A percentile compares a stretch with the other conserved stretches of the same genome.
Conservation (phyloP, 2,113 vertebrate genomes). For the Archilochus colubris region DNA sequence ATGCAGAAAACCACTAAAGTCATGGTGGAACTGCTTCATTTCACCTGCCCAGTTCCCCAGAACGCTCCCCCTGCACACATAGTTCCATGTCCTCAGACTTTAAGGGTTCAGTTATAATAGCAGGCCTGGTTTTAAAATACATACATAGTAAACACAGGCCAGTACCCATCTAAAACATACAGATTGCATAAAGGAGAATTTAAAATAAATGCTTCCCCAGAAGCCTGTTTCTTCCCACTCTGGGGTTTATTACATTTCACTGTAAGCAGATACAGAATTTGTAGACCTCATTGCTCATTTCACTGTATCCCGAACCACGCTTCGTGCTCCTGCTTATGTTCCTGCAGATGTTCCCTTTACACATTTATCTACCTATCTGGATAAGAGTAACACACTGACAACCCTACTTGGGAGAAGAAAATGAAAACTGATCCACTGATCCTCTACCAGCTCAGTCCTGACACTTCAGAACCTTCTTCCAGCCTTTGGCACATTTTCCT, state of each 20-base stretch:
- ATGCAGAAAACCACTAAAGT: not conserved
- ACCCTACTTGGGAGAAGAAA: not conserved
- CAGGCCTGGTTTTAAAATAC: not conserved
- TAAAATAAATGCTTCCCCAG: not conserved
- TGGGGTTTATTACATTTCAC: not conserved
- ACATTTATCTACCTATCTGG: not conserved
- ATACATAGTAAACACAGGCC: not conserved
- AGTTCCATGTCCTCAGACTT: not conserved
- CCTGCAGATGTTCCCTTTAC: not conserved
- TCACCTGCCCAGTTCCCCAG: not conserved
- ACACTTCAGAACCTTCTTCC: not conserved
- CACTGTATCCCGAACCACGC: not conserved
- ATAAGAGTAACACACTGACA: not conserved
- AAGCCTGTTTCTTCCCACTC: not conserved
- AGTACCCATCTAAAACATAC: not conserved
- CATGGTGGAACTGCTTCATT: not conserved
- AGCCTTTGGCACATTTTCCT: not conserved
- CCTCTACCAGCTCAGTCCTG: not conserved
- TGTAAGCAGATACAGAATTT: not conserved
- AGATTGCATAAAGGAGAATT: not conserved
- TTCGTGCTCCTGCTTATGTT: not conserved
- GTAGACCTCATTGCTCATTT: not conserved
- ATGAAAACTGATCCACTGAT: not conserved
- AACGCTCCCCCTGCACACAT: not conserved
- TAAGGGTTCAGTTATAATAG: not conserved